Evolutionary conservation across 2,797 vertebrate species (phyloP).

Genomic region (Semotilus atromaculatus): DNA sequence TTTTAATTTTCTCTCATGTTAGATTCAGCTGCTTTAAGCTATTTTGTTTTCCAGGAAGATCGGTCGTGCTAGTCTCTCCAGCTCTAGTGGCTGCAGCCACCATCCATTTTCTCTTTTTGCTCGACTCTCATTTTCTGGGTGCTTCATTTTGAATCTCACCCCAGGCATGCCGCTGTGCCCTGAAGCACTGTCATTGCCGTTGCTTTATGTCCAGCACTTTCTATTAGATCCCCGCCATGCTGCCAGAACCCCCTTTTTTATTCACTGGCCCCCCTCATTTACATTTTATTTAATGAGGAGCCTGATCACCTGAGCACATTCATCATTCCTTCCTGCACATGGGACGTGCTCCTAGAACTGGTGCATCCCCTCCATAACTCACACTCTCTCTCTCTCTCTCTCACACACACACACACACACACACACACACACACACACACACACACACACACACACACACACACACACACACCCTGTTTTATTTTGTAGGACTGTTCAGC

Average conservation of each 20-base stretch:
- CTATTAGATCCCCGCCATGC: slow-evolving; percentile 65
- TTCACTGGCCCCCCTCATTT: slow-evolving; percentile 61
- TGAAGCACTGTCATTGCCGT: slow-evolving; percentile 61
- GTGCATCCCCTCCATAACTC: slow-evolving; percentile 48
- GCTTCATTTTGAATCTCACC: slow-evolving; percentile 66
- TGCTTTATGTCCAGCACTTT: slow-evolving; percentile 65
- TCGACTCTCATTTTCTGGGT: slow-evolving; percentile 64
- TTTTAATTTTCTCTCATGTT: slow-evolving; percentile 62
- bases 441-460: slow-evolving; percentile 19
- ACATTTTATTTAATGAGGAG: slow-evolving; percentile 71
- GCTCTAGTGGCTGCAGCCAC: slow-evolving; percentile 36
- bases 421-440: slow-evolving; percentile 28
- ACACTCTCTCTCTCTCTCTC: neutral
- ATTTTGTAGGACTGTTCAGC: slow-evolving; percentile 52
- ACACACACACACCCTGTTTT: slow-evolving; percentile 33
- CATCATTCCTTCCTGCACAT: slow-evolving; percentile 65
- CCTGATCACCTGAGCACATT: slow-evolving; percentile 68
- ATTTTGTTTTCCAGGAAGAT: slow-evolving; percentile 60
- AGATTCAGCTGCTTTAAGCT: slow-evolving; percentile 63
- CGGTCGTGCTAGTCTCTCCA: slow-evolving; percentile 47
- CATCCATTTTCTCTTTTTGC: slow-evolving; percentile 61
- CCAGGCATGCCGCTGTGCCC: slow-evolving; percentile 57
- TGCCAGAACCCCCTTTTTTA: slow-evolving; percentile 58
- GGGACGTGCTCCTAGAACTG: slow-evolving; percentile 53
- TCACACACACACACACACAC: neutral